phyloP scores from a whole-genome alignment of 2,113 vertebrate genomes.

The Callorhinus ursinus region DNA sequence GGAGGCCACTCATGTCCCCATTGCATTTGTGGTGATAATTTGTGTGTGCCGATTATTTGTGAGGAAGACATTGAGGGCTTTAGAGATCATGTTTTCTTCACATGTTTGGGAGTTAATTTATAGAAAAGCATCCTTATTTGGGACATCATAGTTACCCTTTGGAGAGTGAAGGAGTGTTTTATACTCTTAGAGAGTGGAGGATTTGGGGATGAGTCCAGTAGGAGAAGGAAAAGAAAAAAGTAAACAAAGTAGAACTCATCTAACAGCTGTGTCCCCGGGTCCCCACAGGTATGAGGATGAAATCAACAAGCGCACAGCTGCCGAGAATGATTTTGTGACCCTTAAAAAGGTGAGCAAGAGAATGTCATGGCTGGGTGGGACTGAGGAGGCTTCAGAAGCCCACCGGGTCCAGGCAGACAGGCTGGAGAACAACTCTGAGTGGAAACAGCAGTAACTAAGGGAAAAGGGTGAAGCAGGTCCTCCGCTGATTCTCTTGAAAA shows the following conservation, averaged over 20 bases:
- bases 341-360: slow-evolving; percentile 89
- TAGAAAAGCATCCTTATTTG: not conserved
- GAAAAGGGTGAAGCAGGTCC: not conserved
- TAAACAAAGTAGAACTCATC: not conserved
- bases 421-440: not conserved
- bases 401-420: not conserved
- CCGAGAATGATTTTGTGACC: slow-evolving; percentile 92
- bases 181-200: not conserved
- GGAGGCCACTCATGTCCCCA: not conserved
- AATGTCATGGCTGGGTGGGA: not conserved
- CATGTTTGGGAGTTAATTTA: not conserved
- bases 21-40: not conserved
- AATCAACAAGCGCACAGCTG: slow-evolving; percentile 89
- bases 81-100: not conserved
- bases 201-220: not conserved
- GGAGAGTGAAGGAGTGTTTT: not conserved
- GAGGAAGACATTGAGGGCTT: not conserved
- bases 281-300: slow-evolving; percentile 90
- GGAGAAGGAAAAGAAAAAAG: not conserved
- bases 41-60: not conserved
- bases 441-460: not conserved
- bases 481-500: not conserved
- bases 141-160: not conserved
- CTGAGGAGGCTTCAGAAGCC: not conserved
- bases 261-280: slow-evolving; percentile 3